Evolutionary conservation across 2,797 vertebrate genomes (phyloP).

Genomic region (Cyprinella venusta): DNA sequence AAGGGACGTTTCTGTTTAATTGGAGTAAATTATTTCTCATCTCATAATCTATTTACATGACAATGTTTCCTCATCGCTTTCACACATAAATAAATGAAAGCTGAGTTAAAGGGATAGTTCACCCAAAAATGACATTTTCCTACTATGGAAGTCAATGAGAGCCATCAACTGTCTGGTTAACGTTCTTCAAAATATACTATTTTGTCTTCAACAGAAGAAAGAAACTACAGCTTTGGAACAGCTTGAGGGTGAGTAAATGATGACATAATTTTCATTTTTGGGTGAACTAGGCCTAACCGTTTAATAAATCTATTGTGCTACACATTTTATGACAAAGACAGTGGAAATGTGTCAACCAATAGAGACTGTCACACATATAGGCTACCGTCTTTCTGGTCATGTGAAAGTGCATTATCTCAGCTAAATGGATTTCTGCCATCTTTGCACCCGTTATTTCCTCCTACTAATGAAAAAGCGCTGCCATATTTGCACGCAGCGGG

Average conservation of each 20-base stretch:
- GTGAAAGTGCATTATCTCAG: constrained; percentile 33
- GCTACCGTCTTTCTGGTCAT: background rate
- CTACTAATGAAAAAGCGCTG: constrained; percentile 27
- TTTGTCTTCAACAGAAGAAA: too few relatives aligned
- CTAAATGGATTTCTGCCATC: constrained; percentile 37
- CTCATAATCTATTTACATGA: background rate
- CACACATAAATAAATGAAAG: background rate
- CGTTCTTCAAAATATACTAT: too few relatives aligned
- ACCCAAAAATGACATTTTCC: too few relatives aligned
- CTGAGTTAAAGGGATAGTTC: too few relatives aligned
- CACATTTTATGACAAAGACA: background rate
- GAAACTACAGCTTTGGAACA: too few relatives aligned
- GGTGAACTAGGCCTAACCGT: too few relatives aligned
- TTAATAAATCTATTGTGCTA: background rate
- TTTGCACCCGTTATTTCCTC: constrained; percentile 34
- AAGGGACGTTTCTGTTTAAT: background rate
- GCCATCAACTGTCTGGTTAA: too few relatives aligned
- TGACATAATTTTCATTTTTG: too few relatives aligned
- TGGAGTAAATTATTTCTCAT: background rate
- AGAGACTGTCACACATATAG: background rate
- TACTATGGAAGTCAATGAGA: too few relatives aligned
- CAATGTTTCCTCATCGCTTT: background rate
- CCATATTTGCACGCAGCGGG: constrained; percentile 30
- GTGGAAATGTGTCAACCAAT: too few relatives aligned
- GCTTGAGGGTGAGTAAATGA: too few relatives aligned